These are phyloP conservation scores for Crotalus tigris DNA, from an alignment of 2,113 vertebrate species.

Conservation along the genomic window DNA sequence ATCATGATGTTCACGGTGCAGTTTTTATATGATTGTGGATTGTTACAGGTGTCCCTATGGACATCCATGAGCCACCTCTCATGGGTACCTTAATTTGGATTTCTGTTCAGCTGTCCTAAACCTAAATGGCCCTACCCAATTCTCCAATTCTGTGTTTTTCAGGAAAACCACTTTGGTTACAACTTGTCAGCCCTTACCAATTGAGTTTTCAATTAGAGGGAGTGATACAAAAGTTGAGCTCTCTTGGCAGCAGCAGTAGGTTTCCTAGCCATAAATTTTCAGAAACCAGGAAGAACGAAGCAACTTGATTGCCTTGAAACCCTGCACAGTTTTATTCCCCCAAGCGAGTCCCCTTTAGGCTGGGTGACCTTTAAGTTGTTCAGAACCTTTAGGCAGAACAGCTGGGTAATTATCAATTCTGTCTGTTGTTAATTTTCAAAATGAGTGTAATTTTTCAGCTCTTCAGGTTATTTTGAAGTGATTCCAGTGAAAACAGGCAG, in stretches of 20 bases:
- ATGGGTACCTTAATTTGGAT: background rate
- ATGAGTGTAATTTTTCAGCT: conserved; percentile 6
- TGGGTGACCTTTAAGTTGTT: conserved; percentile 53
- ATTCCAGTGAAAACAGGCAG: background rate
- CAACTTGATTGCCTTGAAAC: conserved; percentile 47
- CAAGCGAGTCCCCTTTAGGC: conserved; percentile 40
- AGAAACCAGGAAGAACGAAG: rapidly evolving
- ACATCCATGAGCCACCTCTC: background rate
- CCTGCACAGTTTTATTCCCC: conserved; percentile 41
- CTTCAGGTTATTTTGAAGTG: conserved; percentile 18
- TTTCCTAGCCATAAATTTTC: conserved; percentile 27
- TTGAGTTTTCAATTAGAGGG: background rate
- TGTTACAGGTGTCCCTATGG: background rate
- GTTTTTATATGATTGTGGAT: background rate
- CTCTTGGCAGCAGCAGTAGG: background rate
- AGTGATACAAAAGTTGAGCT: background rate
- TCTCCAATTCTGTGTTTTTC: background rate
- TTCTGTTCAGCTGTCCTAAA: background rate
- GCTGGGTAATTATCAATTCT: conserved; percentile 45
- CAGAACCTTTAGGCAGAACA: conserved; percentile 41
- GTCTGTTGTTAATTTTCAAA: conserved; percentile 41
- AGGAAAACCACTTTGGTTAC: background rate
- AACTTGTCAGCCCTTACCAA: background rate
- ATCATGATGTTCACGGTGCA: background rate
- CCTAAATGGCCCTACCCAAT: background rate